Base-by-base conservation (phyloP, 2,113 vertebrate species). In the Ptychochromis oligacanthus region DNA sequence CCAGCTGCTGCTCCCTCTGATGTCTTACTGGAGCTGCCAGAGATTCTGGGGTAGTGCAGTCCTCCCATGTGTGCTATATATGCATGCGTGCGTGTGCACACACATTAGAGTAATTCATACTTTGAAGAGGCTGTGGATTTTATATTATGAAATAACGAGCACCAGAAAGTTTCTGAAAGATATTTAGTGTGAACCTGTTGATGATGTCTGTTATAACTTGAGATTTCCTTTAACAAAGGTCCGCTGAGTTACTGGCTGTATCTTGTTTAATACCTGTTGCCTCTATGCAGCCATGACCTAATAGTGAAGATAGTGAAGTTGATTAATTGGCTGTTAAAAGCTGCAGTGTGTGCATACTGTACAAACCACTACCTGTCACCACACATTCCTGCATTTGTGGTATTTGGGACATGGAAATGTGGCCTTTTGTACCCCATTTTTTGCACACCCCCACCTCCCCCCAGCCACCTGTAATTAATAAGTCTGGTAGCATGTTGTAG, bases 1-100 rank as follows among this genome's bases (percentile, higher is more conserved):
- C 84, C 90, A 85, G 76, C 79, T 83, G 80, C 77, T 85, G 80
- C 79, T 74, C 87, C 64, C 83, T 83, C 85, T 90, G 77, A 89
- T 84, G 88, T 89, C 87, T 84, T 38, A 88, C 87, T 92, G 64
- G 46, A 79, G 75, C 79, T 88, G 87, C 81, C 87, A 86, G 77
- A 80, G 12, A 72, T 28, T 26, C 38, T 52, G 20, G 67, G 13
- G 20, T 26, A 75, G 43, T 10, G 3, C 55, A 56, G 1, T 60
- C 54, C 59, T 65, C 14, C 76, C 74, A 56, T 65, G 72, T 52
- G 6, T 18, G 31, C 24, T 20, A 4, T 46, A 4, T 70, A 40
- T 58, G 12, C 75, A 57, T 49, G 58, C 43, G 26, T 79, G 59
- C 5, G 3, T 75, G 54, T 46, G 52, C 6, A 43, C 22, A 65